Base-by-base conservation (phyloP, 2,113 vertebrate genomes). In the Gnathonemus echidnorhynchus region DNA sequence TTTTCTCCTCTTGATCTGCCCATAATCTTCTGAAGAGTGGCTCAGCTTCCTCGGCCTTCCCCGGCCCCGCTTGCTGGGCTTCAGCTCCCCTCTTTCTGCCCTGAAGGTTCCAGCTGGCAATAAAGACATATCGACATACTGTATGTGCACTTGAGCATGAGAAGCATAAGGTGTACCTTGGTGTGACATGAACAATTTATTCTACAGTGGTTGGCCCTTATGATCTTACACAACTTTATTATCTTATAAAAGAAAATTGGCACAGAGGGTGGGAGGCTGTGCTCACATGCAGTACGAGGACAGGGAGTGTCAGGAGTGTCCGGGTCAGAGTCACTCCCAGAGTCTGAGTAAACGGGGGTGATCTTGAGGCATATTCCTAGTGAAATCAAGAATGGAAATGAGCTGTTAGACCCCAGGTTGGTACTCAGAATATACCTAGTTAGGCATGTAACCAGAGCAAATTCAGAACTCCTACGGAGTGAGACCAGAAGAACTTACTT, bases 31-130 rank as follows among this genome's bases (percentile, higher is more conserved):
- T 90, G 91, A 95, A 3, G 97, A 96, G 27, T 95, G 94, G 94
- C 93, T 96, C 88, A 95, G 90, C 91, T 99, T 99, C 17, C 98
- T 95, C 46, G 98, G 98, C 88, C 98, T 95, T 0, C 98, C 98
- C 6, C 98, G 95, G 31, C 98, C 98, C 92, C 98, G 89, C 93
- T 98, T 99, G 62, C 62, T 27, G 3, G 58, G 62, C 89, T 97
- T 97, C 39, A 90, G 92, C n/a, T 98, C 97, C 15, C 89, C 95
- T 86, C 96, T 97, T 74, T 97, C 97, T 89, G 91, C 91, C 88
- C 96, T 96, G 35, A 95, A 92, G 89, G 92, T 87, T 0, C 3
- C 88, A 48, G 95, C 96, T 96, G 93, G 88, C 11, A 91, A 91
- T 24, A 89, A 89, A 11, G 80, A n/a, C 21, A 24, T 19, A 27